Percentiles rank a stretch among this genome's conserved stretches.
Conservation (phyloP, 2,113 vertebrate genomes). For the Misgurnus mizolepis region DNA sequence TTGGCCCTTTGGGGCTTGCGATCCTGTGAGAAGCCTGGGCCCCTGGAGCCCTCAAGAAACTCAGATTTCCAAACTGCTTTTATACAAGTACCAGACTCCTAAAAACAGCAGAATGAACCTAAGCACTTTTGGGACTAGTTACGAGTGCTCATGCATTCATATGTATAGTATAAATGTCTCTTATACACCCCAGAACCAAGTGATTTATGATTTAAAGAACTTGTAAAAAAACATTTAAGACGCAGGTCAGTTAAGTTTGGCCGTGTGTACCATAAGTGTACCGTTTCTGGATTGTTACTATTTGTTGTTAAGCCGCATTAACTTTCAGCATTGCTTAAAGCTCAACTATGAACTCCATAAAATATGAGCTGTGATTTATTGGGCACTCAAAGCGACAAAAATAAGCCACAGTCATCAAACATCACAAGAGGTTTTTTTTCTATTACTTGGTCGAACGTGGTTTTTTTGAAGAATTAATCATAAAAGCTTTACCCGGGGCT, state of each 20-base stretch:
- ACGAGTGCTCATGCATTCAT: conserved; percentile 30
- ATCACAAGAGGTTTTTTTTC: conserved; percentile 62
- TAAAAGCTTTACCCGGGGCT: not conserved
- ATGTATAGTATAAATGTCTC: conserved; percentile 16
- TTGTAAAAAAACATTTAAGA: conserved; percentile 57
- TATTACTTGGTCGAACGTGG: conserved; percentile 56
- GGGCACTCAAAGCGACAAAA: conserved; percentile 59
- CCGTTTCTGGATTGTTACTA: conserved; percentile 60
- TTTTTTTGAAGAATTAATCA: conserved; percentile 48
- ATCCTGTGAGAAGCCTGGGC: conserved; percentile 64
- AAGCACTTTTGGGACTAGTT: conserved; percentile 7
- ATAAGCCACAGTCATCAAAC: conserved; percentile 63
- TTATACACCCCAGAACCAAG: conserved; percentile 34
- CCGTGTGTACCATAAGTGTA: conserved; percentile 57
- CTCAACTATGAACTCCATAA: conserved; percentile 58
- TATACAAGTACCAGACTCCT: conserved; percentile 35
- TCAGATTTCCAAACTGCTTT: conserved; percentile 56
- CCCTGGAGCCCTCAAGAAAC: conserved; percentile 54
- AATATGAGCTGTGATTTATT: conserved; percentile 63
- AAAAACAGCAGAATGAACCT: conserved; percentile 9
- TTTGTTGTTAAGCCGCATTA: conserved; percentile 66
- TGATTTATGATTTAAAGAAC: conserved; percentile 49
- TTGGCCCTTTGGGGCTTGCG: conserved; percentile 60
- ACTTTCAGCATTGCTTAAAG: conserved; percentile 60
- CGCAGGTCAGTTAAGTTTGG: conserved; percentile 35